These are phyloP conservation scores for Pristionchus arcanus DNA, from an alignment of 2,888 invertebrate species.

Conservation along the genomic window DNA sequence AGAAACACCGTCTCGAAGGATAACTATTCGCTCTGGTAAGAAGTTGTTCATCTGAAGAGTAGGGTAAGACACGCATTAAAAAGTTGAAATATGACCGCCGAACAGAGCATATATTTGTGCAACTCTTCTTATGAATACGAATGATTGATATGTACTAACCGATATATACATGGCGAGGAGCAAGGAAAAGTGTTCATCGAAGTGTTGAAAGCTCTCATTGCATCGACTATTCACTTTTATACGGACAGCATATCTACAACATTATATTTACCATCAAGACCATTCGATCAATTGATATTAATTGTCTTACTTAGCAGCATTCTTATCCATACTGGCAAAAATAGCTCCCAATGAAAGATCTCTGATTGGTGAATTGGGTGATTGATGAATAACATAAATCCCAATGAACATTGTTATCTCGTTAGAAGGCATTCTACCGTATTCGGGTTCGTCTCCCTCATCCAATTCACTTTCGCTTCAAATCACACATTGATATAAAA, in stretches of 20 bases:
- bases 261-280: background rate
- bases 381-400: constrained; percentile 69
- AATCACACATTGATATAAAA: background rate
- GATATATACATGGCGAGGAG: constrained; percentile 37
- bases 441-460: background rate
- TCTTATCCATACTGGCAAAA: constrained; percentile 62
- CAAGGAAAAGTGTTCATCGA: constrained; percentile 55
- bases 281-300: too few relatives aligned
- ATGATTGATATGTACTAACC: background rate
- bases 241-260: constrained; percentile 56
- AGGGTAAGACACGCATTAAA: too few relatives aligned
- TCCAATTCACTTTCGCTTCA: background rate
- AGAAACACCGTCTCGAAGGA: constrained; percentile 67
- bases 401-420: constrained; percentile 63
- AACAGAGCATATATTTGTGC: background rate
- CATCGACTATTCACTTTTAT: constrained; percentile 55
- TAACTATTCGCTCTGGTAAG: constrained; percentile 62
- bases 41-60: constrained; percentile 56
- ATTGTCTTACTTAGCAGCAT: constrained; percentile 58
- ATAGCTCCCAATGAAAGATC: constrained; percentile 62
- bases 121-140: background rate
- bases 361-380: constrained; percentile 46
- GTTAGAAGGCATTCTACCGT: background rate
- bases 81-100: too few relatives aligned
- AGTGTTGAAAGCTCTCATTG: constrained; percentile 57